Percentiles rank a stretch among this genome's conserved stretches.
Evolutionary conservation across 2,113 vertebrate genomes (phyloP).

Genomic region (Urocolius indicus): DNA sequence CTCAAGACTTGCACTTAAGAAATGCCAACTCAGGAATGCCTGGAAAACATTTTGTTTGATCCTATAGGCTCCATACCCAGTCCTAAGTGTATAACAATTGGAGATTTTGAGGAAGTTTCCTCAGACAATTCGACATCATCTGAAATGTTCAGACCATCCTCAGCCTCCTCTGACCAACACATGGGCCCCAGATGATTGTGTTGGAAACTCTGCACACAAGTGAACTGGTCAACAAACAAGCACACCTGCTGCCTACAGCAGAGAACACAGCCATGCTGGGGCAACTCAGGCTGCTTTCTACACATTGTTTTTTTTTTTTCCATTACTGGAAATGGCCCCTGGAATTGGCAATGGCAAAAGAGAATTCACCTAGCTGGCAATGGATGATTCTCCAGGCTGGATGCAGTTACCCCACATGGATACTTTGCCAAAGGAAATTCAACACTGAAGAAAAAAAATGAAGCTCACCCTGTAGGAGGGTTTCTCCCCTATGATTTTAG

Average conservation of each 20-base stretch:
- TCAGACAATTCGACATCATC: background rate
- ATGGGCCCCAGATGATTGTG: background rate
- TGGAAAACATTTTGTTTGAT: background rate
- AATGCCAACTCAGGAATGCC: background rate
- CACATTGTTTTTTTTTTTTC: background rate
- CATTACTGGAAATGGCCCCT: background rate
- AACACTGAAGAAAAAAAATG: background rate
- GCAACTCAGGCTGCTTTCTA: background rate
- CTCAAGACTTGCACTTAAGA: background rate
- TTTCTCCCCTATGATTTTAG: background rate
- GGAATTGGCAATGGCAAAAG: background rate
- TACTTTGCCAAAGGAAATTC: background rate
- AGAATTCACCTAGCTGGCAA: no score
- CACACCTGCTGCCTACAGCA: conserved; percentile 44
- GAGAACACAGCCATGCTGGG: background rate
- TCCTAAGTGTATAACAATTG: background rate
- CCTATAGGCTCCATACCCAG: background rate
- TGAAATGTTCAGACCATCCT: background rate
- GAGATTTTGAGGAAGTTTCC: background rate
- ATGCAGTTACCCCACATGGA: background rate
- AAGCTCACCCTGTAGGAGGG: background rate
- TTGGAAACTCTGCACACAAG: background rate
- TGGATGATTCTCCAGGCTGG: background rate
- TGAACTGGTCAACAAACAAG: background rate
- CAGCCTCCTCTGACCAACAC: background rate